Evolutionary conservation across 2,797 vertebrate species (phyloP).

Genomic region (Melopsittacus undulatus): DNA sequence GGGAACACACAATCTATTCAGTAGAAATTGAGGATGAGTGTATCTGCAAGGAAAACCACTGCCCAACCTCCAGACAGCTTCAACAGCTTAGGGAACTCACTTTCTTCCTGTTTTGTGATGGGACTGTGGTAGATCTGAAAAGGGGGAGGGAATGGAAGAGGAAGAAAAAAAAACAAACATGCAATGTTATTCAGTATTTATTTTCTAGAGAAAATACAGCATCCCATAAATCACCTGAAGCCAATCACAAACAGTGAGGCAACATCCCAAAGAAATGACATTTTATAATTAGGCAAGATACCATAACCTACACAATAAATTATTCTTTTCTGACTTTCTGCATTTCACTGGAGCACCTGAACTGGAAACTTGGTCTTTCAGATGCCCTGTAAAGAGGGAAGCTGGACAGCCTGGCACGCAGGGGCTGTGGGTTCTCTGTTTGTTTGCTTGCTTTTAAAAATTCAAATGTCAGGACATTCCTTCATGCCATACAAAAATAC

Average conservation of each 20-base stretch:
- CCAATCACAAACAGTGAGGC: background rate
- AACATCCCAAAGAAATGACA: background rate
- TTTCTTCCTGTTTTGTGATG: slow-evolving; percentile 96
- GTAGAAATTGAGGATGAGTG: background rate
- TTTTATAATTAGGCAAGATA: background rate
- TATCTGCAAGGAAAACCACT: background rate
- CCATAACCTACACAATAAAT: background rate
- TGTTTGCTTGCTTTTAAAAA: background rate
- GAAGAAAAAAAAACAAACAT: background rate
- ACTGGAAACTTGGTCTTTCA: background rate
- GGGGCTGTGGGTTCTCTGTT: background rate
- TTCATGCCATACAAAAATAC: background rate
- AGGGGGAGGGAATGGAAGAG: background rate
- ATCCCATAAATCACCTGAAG: background rate
- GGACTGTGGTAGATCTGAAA: slow-evolving; percentile 96
- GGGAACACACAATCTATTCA: background rate
- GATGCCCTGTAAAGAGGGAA: background rate
- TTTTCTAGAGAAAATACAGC: background rate
- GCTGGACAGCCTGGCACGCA: background rate
- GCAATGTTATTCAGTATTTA: background rate
- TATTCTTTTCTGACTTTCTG: background rate
- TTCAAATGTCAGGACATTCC: background rate
- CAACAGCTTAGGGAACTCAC: slow-evolving; percentile 77
- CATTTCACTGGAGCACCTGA: background rate
- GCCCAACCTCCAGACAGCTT: background rate